A percentile compares a stretch with the other conserved stretches of the same genome.
phyloP scores from a whole-genome alignment of 1,140 invertebrate species.

The Heliconius congener region DNA sequence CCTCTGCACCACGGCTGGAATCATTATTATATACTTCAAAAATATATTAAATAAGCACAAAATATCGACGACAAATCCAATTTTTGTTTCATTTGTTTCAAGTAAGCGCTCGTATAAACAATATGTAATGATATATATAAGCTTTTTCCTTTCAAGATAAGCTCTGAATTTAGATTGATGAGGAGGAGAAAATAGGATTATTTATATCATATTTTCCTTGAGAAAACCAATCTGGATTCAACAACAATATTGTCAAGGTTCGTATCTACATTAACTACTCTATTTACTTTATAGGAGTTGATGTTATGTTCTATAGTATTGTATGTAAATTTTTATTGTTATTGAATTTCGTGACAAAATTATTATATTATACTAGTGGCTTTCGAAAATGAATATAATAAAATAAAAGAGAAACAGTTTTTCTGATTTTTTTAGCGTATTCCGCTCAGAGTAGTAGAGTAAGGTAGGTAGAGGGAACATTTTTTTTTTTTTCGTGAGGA shows the following conservation, averaged over 20 bases:
- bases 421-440: no score
- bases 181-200: slow-evolving; percentile 1
- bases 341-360: slow-evolving; percentile 19
- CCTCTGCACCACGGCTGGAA: no score
- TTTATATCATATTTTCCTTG: background rate
- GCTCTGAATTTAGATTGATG: slow-evolving; percentile 5
- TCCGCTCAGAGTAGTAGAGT: no score
- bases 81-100: background rate
- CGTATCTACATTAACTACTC: background rate
- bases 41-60: no score
- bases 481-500: no score
- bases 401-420: no score
- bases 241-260: background rate
- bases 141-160: slow-evolving; percentile 1
- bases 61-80: no score
- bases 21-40: no score
- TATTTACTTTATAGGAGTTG: background rate
- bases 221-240: slow-evolving; percentile 5
- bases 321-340: slow-evolving; percentile 29
- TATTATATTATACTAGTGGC: slow-evolving; percentile 13
- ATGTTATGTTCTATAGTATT: background rate
- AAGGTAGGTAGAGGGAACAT: no score
- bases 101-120: background rate
- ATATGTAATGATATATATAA: background rate
- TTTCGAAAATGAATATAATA: slow-evolving; percentile 2